Base-by-base conservation (phyloP, 64 coral and sea anemone species). In the Pocillopora verrucosa region DNA sequence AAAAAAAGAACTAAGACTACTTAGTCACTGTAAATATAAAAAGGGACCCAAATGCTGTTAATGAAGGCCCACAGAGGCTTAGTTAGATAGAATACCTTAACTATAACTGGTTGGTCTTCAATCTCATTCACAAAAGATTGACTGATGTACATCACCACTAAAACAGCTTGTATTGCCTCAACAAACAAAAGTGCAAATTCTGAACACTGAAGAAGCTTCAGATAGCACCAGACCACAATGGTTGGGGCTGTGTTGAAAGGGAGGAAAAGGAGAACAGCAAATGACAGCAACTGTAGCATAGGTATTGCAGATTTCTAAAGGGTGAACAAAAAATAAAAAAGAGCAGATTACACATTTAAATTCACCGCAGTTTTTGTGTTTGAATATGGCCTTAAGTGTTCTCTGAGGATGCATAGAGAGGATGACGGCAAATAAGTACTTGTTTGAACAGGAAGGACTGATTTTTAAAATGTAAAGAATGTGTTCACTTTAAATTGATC, bases 161-260 rank as follows among this genome's bases (percentile, higher is more conserved):
- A 35, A 58, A 94, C 89, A 79, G 76, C 59, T 45, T 87, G 16
- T 17, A 87, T 59, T 36, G 88, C 93, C 58, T 94, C 93, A 64
- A 88, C 79, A 10, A 94, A 24, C 45, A 89, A 91, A 60, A 94
- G 64, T 10, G 79, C 35, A 36, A 84, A 86, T 13, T 90, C 89
- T 56, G 93, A 89, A 10, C 87, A 10, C 36, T 65, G 77, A 17
- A 94, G 93, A 9, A 94, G 30, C 72, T 94, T 94, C 69, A 91
- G 89, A 77, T 94, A 94, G 13, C 86, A 74, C 93, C 93, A 94
- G 22, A 94, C 93, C 62, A 89, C 56, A 17, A 91, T 36, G 14
- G 36, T 61, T 88, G 93, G 93, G 12, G 83, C 91, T 20, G 78
- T 41, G 16, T 91, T 91, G 67, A 91, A 81, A 35, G 89, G 93